A percentile compares a stretch with the other conserved stretches of the same genome.
These are phyloP conservation scores for Camponotus fellah DNA, from an alignment of 2,888 invertebrate species.

Conservation along the genomic window DNA sequence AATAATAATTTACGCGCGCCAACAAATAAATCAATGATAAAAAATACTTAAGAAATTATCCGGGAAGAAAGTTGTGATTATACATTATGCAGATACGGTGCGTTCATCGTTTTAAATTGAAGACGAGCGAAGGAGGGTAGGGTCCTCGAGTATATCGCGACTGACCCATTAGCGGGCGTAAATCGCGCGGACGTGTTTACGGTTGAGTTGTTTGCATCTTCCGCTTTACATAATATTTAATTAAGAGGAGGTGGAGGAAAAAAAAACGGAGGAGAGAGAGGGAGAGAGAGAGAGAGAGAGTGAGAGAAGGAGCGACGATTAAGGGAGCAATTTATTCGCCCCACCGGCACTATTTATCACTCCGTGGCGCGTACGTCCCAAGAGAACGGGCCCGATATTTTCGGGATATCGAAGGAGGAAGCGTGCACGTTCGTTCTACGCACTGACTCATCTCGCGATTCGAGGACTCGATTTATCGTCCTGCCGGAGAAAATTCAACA, in stretches of 20 bases:
- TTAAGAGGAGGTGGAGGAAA: not conserved
- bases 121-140: not conserved
- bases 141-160: conserved; percentile 3
- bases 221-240: conserved; percentile 37
- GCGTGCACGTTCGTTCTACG: not conserved
- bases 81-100: not conserved
- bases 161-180: conserved; percentile 5
- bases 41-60: not conserved
- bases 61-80: conserved; percentile 5
- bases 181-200: conserved; percentile 17
- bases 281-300: not conserved
- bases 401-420: conserved; percentile 43
- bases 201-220: conserved; percentile 6
- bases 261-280: not conserved
- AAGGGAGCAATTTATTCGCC: conserved; percentile 32
- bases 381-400: conserved; percentile 33
- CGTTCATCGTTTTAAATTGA: conserved; percentile 1
- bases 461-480: conserved; percentile 74
- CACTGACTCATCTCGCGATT: conserved; percentile 71
- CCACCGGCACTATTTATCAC: conserved; percentile 9
- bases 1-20: not conserved
- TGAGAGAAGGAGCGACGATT: not conserved
- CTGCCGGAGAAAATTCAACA: conserved; percentile 54
- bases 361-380: not conserved
- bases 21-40: not conserved